Evolutionary conservation across 2,113 vertebrate species (phyloP).

Genomic region (Nematolebias whitei): DNA sequence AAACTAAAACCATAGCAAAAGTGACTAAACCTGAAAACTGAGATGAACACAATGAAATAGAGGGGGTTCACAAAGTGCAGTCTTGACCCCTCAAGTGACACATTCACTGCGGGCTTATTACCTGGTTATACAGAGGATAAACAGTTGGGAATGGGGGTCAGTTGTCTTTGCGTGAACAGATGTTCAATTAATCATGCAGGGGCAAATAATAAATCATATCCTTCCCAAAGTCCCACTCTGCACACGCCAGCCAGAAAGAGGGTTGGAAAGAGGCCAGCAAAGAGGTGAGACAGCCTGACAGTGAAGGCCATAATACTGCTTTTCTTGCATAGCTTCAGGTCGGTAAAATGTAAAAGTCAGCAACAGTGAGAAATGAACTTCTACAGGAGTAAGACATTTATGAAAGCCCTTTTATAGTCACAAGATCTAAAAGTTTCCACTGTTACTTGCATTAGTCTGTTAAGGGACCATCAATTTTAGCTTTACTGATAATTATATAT

Average conservation of each 20-base stretch:
- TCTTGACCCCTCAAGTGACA: constrained; percentile 51
- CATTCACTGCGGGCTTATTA: constrained; percentile 59
- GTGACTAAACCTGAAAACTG: constrained; percentile 4
- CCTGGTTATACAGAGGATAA: constrained; percentile 71
- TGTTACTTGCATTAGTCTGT: not conserved
- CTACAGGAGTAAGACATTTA: not conserved
- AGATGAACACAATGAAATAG: constrained; percentile 9
- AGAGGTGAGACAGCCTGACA: constrained; percentile 60
- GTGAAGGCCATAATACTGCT: constrained; percentile 48
- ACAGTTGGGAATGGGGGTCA: constrained; percentile 74
- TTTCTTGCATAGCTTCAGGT: constrained; percentile 1
- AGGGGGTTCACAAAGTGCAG: constrained; percentile 23
- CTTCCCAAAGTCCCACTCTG: constrained; percentile 62
- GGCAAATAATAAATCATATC: constrained; percentile 70
- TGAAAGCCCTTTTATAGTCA: constrained; percentile 1
- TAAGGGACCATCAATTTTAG: not conserved
- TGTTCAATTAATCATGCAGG: constrained; percentile 77
- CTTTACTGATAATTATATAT: constrained; percentile 22
- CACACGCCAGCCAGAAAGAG: constrained; percentile 49
- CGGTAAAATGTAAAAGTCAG: constrained; percentile 36
- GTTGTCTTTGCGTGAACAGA: constrained; percentile 71
- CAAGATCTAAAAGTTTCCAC: constrained; percentile 4
- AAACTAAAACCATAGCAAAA: constrained; percentile 24
- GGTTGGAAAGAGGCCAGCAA: constrained; percentile 56
- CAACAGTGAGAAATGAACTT: constrained; percentile 9